Base-by-base conservation (phyloP, 23 tunicate genomes). In the Styela plicata region DNA sequence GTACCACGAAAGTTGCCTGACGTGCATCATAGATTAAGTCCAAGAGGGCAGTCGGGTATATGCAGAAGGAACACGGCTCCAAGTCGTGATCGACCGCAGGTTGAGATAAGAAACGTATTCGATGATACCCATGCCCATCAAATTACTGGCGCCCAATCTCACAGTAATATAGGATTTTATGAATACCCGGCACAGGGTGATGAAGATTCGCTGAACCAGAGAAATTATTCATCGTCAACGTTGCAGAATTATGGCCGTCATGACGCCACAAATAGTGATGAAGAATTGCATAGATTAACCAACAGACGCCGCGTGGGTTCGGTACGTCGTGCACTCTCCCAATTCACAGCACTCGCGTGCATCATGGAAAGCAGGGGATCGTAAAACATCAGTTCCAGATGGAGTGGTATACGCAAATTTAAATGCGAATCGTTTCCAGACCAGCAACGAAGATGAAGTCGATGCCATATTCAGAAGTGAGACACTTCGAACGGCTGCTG, bases 381-480 rank as follows among this genome's bases (percentile, higher is more conserved):
- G 1, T 25, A 27, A 67, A n/a, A 29, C 30, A 22, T 67, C 71
- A 16, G 31, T 67, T 27, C 71, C 71, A 0, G 71, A 44, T 5
- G 57, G 57, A 44, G 13, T 44, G 10, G 57, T 44, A 7, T 44
- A 44, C 57, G 57, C 57, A 44, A 44, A 44, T 44, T 44, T 44
- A 44, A 44, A 44, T 13, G 57, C 57, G 0, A 73, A 27, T 25
- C 64, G 53, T 7, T 76, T 26, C 65, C 66, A 52, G 33, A 21
- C 66, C 32, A 53, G 66, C 65, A 76, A 76, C 64, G 81, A 76
- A 23, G 81, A 76, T 33, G 81, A 76, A 76, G 53, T 76, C 26
- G 81, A 76, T 20, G 81, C 81, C 10, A 1, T 76, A 57, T 76
- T 76, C 0, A 36, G 53, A 44, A 33, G 66, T 29, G 81, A 76